Conservation (phyloP, 2,888 invertebrate genomes). For the Microctonus aethiopoides region DNA sequence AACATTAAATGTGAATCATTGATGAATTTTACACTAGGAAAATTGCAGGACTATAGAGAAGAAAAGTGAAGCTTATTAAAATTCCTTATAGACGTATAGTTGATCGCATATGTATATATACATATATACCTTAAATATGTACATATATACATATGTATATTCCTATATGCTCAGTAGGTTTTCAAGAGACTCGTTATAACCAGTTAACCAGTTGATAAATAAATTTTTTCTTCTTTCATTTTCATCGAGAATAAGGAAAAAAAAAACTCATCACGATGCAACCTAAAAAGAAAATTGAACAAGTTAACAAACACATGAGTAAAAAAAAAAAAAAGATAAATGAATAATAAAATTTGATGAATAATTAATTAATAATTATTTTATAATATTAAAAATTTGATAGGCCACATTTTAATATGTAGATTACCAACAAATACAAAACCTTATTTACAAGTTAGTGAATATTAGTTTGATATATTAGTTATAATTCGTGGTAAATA, state of each 20-base stretch:
- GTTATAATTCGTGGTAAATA: slow-evolving; percentile 20
- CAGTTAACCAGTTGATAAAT: neutral
- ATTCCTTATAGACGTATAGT: slow-evolving; percentile 22
- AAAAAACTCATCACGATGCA: neutral
- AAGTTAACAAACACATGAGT: no score
- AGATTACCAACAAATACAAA: neutral
- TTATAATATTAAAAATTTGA: neutral
- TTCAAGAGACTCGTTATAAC: neutral
- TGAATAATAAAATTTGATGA: neutral
- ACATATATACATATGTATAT: neutral
- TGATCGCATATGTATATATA: neutral
- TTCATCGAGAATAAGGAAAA: neutral
- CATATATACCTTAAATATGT: no score
- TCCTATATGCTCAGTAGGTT: slow-evolving; percentile 1
- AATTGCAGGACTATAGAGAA: slow-evolving; percentile 5
- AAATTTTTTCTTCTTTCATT: neutral
- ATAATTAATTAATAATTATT: neutral
- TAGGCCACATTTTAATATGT: neutral
- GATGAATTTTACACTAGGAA: slow-evolving; percentile 7
- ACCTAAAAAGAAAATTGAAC: neutral
- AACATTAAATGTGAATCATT: no score
- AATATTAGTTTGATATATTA: slow-evolving; percentile 8
- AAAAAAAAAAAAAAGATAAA: neutral
- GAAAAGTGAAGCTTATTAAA: slow-evolving; percentile 14
- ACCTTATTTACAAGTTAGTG: slow-evolving; percentile 8